phyloP scores from a whole-genome alignment of 2,113 vertebrate species.

The Monarcha castaneiventris region DNA sequence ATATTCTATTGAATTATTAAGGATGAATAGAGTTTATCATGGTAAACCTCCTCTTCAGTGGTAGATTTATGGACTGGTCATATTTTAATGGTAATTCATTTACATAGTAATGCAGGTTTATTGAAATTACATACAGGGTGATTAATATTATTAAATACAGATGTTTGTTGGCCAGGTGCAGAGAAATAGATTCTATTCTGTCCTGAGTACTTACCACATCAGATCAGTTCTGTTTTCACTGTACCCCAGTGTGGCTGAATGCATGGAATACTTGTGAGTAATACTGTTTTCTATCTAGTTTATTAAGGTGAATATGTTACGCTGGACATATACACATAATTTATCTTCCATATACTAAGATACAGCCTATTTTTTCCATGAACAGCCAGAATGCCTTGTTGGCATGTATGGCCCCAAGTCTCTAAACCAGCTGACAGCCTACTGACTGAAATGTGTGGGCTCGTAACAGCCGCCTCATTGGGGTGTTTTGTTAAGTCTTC shows the following conservation, averaged over 20 bases:
- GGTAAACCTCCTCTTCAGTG: background rate
- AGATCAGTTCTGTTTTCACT: background rate
- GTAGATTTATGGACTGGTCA: background rate
- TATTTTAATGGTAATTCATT: conserved; percentile 7
- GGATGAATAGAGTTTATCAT: background rate
- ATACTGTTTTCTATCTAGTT: background rate
- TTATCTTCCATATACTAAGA: background rate
- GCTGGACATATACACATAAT: background rate
- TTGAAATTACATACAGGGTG: background rate
- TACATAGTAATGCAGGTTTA: background rate
- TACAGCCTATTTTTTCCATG: background rate
- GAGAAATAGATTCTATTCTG: background rate
- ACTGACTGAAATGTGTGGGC: background rate
- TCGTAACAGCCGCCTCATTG: background rate
- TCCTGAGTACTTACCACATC: background rate
- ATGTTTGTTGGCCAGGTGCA: background rate
- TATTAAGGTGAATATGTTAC: background rate
- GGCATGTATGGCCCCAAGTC: too few species aligned
- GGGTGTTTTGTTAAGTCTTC: background rate
- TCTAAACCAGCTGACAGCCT: background rate
- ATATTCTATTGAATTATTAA: background rate
- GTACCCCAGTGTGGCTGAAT: background rate
- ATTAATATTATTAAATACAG: conserved; percentile 1
- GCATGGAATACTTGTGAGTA: background rate
- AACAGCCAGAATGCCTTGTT: background rate